Evolutionary conservation across 2,888 invertebrate species (phyloP), one percentile per base, ranked within the genome.

Genomic region (Lingula anatina): DNA sequence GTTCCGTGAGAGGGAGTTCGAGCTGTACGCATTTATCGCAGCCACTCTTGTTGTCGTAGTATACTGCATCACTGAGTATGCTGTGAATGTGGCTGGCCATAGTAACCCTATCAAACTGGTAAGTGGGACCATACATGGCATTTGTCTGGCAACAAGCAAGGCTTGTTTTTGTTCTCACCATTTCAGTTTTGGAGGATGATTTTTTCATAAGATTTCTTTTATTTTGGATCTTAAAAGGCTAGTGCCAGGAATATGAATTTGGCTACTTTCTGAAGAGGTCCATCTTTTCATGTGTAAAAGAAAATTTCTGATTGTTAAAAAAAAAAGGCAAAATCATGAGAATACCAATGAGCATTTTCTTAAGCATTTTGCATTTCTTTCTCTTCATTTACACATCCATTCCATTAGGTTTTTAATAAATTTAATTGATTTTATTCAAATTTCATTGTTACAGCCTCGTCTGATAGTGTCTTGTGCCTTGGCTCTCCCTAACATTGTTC

Each of bases 11-110:
- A 55, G 66, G 35, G 60, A 58, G 23, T 69, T 65, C 55, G 73
- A 73, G 53, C 53, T 71, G 39, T 71, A 69, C 46, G 70, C 67
- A 4, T 56, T 69, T n/a, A 60, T 70, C 27, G 56, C 62, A 2
- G 71, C 71, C 46, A 63, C 68, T 25, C 36, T 69, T 2, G 60
- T 70, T 2, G 64, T 72, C 3, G 46, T 68, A 9, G 49, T 65
- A 39, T 72, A 72, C 52, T 71, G 70, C 49, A 57, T 70, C 9
- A 51, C 67, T 26, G 70, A 72, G 51, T 72, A 66, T 48, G 50
- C 54, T 5, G 51, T 67, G 36, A 65, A 70, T 48, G 46, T 44
- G 0, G 37, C 54, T 1, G 53, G 54, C 0, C n/a, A n/a, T n/a
- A 53, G 61, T 28, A 64, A 57, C 12, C 56, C 57, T n/a, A 56